A percentile compares a stretch with the other conserved stretches of the same genome.
These are phyloP conservation scores for Lasioglossum morio DNA, from an alignment of 2,888 invertebrate genomes.

Conservation along the genomic window DNA sequence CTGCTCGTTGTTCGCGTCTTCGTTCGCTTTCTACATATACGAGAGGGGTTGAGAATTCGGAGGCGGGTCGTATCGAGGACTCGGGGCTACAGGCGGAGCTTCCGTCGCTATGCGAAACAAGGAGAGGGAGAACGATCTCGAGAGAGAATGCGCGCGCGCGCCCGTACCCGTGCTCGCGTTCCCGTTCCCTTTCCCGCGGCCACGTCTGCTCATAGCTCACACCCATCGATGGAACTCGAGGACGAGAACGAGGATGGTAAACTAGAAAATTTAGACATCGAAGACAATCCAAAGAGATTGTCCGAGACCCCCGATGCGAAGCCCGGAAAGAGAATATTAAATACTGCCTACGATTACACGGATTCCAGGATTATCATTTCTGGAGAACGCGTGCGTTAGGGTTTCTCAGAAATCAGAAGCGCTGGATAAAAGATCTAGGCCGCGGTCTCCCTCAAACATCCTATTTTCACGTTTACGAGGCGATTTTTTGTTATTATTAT, in stretches of 20 bases:
- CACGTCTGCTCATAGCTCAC: conserved; percentile 29
- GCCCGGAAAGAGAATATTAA: background rate
- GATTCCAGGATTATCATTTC: too few species aligned
- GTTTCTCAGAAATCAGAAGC: too few species aligned
- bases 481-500: too few species aligned
- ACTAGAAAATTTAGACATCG: background rate
- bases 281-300: background rate
- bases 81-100: conserved; percentile 77
- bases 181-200: conserved; percentile 13
- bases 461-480: too few species aligned
- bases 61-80: conserved; percentile 75
- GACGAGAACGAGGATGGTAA: conserved; percentile 1
- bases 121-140: conserved; percentile 49
- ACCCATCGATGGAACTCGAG: conserved; percentile 39
- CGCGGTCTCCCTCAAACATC: too few species aligned
- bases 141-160: conserved; percentile 24
- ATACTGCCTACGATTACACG: background rate
- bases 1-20: conserved; percentile 56
- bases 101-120: conserved; percentile 64
- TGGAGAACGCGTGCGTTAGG: too few species aligned
- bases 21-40: conserved; percentile 66
- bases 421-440: too few species aligned
- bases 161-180: background rate
- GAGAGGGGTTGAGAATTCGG: conserved; percentile 77
- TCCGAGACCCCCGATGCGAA: background rate